Conservation (phyloP, 2,797 vertebrate species). For the Podarcis siculus region DNA sequence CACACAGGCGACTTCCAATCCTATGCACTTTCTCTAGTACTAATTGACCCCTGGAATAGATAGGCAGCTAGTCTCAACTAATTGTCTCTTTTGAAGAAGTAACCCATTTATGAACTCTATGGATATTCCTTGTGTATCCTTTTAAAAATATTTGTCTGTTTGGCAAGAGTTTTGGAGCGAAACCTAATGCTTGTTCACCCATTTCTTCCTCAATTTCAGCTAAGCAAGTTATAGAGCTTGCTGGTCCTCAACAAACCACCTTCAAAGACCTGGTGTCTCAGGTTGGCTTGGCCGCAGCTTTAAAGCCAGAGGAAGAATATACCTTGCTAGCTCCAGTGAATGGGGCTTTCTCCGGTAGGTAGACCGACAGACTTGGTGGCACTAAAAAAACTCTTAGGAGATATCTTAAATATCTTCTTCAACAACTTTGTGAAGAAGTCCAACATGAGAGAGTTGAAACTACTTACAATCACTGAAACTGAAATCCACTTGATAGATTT, state of each 20-base stretch:
- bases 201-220: conserved; percentile 78
- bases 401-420: background rate
- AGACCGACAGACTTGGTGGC: background rate
- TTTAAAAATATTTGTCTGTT: background rate
- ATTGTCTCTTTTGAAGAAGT: background rate
- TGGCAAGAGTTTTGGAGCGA: background rate
- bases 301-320: conserved; percentile 86
- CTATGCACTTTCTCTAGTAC: background rate
- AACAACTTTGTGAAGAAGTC: background rate
- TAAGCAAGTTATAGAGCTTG: conserved; percentile 92
- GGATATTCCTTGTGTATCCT: background rate
- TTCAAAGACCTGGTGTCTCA: conserved; percentile 91
- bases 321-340: conserved; percentile 94
- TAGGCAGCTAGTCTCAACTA: background rate
- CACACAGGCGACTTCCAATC: background rate
- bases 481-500: background rate
- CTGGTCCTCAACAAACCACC: conserved; percentile 85
- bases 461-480: background rate
- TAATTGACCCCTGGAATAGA: background rate
- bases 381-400: background rate
- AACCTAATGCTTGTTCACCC: background rate
- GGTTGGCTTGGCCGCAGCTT: conserved; percentile 84
- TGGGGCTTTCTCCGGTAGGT: conserved; percentile 88
- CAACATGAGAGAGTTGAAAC: background rate
- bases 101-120: background rate